Percentiles rank a stretch among this genome's conserved stretches.
Conservation (phyloP, 2,888 invertebrate genomes). For the Galerucella pusilla region DNA sequence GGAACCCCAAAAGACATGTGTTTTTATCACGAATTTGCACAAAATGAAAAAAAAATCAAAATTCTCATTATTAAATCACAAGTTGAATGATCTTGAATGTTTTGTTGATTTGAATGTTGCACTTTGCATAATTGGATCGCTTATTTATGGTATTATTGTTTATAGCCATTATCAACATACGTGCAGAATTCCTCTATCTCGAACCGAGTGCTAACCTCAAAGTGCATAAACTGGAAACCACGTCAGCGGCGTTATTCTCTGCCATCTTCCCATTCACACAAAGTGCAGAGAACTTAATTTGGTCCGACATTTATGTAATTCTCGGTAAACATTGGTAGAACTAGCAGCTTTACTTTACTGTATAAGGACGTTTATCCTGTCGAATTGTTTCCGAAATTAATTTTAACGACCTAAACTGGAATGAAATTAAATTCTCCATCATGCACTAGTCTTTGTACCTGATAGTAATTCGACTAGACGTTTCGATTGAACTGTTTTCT, state of each 20-base stretch:
- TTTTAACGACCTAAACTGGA: slow-evolving; percentile 21
- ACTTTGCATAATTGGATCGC: not conserved
- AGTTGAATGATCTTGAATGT: not conserved
- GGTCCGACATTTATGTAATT: slow-evolving; percentile 32
- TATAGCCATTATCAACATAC: not conserved
- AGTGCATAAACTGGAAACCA: slow-evolving; percentile 14
- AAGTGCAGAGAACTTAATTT: slow-evolving; percentile 31
- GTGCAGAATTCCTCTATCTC: not conserved
- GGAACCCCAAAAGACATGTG: too few species aligned
- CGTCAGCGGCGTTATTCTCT: slow-evolving; percentile 5
- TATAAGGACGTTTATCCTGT: slow-evolving; percentile 18
- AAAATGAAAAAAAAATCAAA: too few species aligned
- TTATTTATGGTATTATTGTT: not conserved
- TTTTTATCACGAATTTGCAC: too few species aligned
- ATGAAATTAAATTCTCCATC: slow-evolving; percentile 21
- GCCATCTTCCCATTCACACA: slow-evolving; percentile 19
- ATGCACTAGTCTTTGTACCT: not conserved
- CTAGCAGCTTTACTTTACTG: slow-evolving; percentile 22
- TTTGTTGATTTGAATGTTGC: not conserved
- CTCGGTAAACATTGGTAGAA: slow-evolving; percentile 25
- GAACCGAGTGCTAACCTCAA: slow-evolving; percentile 8
- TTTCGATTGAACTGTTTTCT: not conserved
- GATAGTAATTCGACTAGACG: not conserved
- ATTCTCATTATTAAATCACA: too few species aligned
- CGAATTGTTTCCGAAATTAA: slow-evolving; percentile 34